Conservation (phyloP, 1,140 invertebrate species). For the Neodiprion lecontei region DNA sequence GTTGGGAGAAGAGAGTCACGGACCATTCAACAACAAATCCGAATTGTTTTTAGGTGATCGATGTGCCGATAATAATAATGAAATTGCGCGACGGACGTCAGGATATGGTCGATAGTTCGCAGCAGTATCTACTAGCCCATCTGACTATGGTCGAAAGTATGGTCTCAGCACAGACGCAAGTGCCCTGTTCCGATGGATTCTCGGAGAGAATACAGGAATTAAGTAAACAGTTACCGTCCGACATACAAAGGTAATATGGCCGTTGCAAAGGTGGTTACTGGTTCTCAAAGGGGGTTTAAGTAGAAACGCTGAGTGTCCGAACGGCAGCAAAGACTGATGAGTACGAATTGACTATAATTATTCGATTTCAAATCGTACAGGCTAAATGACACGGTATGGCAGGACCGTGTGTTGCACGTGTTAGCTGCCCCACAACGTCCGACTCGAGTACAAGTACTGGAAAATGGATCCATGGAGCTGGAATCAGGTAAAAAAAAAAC, state of each 20-base stretch:
- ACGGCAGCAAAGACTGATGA: neutral
- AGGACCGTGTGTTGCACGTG: constrained; percentile 36
- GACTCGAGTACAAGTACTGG: constrained; percentile 20
- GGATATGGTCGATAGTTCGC: constrained; percentile 49
- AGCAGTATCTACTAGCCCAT: constrained; percentile 49
- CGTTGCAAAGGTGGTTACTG: too few relatives aligned
- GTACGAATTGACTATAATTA: constrained; percentile 1
- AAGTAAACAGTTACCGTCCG: constrained; percentile 33
- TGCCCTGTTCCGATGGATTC: constrained; percentile 38
- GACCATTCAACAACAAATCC: neutral
- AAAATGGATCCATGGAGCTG: constrained; percentile 40
- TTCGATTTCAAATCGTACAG: constrained; percentile 16
- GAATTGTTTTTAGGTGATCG: constrained; percentile 32
- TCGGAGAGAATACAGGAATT: constrained; percentile 31
- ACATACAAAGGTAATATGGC: constrained; percentile 34
- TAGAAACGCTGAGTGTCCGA: too few relatives aligned
- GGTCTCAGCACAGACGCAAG: constrained; percentile 30
- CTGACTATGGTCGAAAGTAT: constrained; percentile 45
- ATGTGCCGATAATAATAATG: constrained; percentile 37
- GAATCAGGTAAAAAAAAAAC: constrained; percentile 14
- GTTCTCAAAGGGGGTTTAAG: too few relatives aligned
- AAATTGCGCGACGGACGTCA: constrained; percentile 37
- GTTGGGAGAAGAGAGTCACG: neutral
- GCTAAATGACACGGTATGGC: constrained; percentile 38
- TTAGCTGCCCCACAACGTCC: constrained; percentile 15